A percentile compares a stretch with the other conserved stretches of the same genome.
These are phyloP conservation scores for Brassicogethes aeneus DNA, from an alignment of 2,888 invertebrate genomes.

Conservation along the genomic window DNA sequence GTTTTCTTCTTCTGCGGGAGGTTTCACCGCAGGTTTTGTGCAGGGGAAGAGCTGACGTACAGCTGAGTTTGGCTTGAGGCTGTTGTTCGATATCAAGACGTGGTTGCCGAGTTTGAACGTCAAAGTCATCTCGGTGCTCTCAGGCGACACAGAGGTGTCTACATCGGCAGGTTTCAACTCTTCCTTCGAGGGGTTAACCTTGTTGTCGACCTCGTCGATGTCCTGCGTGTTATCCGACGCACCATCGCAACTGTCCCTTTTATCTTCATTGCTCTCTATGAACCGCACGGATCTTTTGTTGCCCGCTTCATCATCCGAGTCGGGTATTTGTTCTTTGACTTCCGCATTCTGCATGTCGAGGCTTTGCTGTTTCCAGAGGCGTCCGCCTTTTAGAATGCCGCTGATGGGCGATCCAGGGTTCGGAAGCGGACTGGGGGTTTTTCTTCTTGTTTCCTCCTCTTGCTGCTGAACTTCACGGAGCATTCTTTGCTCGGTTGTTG, in stretches of 20 bases:
- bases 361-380: slow-evolving; percentile 56
- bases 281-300: slow-evolving; percentile 56
- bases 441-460: slow-evolving; percentile 14
- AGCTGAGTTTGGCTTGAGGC: slow-evolving; percentile 65
- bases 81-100: slow-evolving; percentile 48
- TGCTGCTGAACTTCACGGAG: slow-evolving; percentile 38
- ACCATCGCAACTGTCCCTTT: slow-evolving; percentile 38
- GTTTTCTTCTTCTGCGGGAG: slow-evolving; percentile 37
- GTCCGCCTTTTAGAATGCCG: slow-evolving; percentile 70
- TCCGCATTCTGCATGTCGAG: slow-evolving; percentile 11
- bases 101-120: slow-evolving; percentile 50
- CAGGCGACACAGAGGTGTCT: slow-evolving; percentile 28
- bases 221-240: slow-evolving; percentile 31
- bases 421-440: slow-evolving; percentile 18
- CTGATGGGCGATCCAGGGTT: slow-evolving; percentile 53
- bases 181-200: slow-evolving; percentile 9
- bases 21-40: slow-evolving; percentile 52
- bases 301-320: slow-evolving; percentile 49
- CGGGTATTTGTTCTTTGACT: slow-evolving; percentile 18
- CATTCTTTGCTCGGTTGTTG: slow-evolving; percentile 55
- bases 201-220: slow-evolving; percentile 9
- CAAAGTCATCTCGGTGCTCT: slow-evolving; percentile 45
- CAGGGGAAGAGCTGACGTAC: slow-evolving; percentile 75
- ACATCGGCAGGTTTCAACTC: slow-evolving; percentile 3
- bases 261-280: slow-evolving; percentile 43